Conservation (phyloP, 1,140 invertebrate species). For the Caerostris darwini region DNA sequence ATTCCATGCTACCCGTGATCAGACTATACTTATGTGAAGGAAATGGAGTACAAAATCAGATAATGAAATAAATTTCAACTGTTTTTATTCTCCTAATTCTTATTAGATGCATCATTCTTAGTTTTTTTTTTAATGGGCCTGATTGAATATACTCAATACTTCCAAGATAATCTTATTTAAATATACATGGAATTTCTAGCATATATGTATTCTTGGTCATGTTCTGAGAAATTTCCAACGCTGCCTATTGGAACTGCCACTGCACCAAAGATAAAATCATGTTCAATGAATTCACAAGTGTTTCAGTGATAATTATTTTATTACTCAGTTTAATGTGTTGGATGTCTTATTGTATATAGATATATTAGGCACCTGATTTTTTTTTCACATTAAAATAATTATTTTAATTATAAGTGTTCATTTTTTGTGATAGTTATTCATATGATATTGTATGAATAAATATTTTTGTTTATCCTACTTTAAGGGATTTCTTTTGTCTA, state of each 20-base stretch:
- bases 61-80: no score
- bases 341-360: neutral
- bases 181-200: no score
- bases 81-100: no score
- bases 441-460: neutral
- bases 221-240: neutral
- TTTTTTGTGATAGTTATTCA: slow-evolving; percentile 2
- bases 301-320: neutral
- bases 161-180: no score
- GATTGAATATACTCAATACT: no score
- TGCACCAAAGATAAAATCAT: slow-evolving; percentile 8
- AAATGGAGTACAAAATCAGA: no score
- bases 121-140: no score
- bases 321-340: neutral
- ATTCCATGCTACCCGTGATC: no score
- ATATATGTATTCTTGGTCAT: neutral
- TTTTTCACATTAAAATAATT: neutral
- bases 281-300: neutral
- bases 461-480: neutral
- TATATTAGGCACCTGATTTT: neutral
- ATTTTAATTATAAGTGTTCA: neutral
- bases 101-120: no score
- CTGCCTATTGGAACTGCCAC: slow-evolving; percentile 10
- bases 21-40: no score
- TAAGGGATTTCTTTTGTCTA: neutral